phyloP scores from a whole-genome alignment of 2,797 vertebrate genomes.

The Anolis apletophallus region DNA sequence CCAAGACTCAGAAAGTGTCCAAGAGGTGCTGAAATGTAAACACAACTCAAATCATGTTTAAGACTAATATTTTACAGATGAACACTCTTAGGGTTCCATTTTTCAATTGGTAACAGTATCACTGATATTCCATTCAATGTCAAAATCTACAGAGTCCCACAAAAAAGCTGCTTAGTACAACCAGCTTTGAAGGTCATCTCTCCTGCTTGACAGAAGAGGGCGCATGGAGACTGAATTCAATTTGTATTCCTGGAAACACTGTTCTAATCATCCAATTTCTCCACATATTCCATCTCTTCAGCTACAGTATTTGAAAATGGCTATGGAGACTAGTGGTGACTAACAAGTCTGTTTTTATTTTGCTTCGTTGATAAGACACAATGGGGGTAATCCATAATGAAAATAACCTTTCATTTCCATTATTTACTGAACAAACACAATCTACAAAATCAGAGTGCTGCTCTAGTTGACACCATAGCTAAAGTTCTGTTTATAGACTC shows the following conservation, averaged over 20 bases:
- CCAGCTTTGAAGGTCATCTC: slow-evolving; percentile 44
- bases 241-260: slow-evolving; percentile 44
- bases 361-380: slow-evolving; percentile 12
- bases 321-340: slow-evolving; percentile 34
- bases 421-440: neutral
- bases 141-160: neutral
- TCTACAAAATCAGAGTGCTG: neutral
- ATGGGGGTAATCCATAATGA: slow-evolving; percentile 3
- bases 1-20: neutral
- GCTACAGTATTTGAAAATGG: neutral
- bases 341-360: slow-evolving; percentile 31
- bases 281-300: neutral
- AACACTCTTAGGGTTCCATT: neutral
- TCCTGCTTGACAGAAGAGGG: slow-evolving; percentile 20
- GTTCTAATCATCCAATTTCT: slow-evolving; percentile 13
- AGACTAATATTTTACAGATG: neutral
- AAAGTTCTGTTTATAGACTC: neutral
- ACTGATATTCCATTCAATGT: neutral
- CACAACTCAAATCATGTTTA: neutral
- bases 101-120: neutral
- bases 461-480: neutral
- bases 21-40: slow-evolving; percentile 1
- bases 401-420: slow-evolving; percentile 28
- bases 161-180: slow-evolving; percentile 39
- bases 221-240: slow-evolving; percentile 28